phyloP scores from a whole-genome alignment of 2,797 vertebrate species.

The Leptoclinus maculatus region DNA sequence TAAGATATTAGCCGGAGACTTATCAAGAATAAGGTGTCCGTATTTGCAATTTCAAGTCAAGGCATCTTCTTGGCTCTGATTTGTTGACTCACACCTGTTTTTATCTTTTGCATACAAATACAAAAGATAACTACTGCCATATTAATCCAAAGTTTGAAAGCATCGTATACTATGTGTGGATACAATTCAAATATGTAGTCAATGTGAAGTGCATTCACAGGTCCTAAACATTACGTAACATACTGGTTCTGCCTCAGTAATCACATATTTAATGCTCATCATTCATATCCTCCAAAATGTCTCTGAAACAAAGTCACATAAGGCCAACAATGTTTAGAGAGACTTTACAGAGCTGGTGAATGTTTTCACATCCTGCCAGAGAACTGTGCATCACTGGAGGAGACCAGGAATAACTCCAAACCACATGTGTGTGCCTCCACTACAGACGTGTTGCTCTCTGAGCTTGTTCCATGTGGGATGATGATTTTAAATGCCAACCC shows the following conservation, averaged over 20 bases:
- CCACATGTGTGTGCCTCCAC: background rate
- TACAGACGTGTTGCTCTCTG: background rate
- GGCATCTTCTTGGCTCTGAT: no score
- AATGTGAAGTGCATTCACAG: background rate
- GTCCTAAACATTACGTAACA: background rate
- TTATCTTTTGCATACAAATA: background rate
- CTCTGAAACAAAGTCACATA: background rate
- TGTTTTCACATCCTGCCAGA: background rate
- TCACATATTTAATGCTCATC: background rate
- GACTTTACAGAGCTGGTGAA: background rate
- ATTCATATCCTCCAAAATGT: background rate
- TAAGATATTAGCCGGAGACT: background rate
- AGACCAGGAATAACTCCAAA: background rate
- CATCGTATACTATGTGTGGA: background rate
- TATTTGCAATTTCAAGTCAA: no score
- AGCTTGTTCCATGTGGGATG: background rate
- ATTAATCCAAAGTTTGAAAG: conserved; percentile 2
- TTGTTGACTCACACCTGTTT: no score
- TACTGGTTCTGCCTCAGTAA: background rate
- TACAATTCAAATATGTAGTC: background rate
- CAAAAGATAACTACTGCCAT: background rate
- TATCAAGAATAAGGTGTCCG: no score
- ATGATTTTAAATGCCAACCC: background rate
- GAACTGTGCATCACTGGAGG: background rate
- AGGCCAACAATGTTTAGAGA: background rate